Evolutionary conservation across 2,888 invertebrate species (phyloP).

Genomic region (Drosophila fungiperda): DNA sequence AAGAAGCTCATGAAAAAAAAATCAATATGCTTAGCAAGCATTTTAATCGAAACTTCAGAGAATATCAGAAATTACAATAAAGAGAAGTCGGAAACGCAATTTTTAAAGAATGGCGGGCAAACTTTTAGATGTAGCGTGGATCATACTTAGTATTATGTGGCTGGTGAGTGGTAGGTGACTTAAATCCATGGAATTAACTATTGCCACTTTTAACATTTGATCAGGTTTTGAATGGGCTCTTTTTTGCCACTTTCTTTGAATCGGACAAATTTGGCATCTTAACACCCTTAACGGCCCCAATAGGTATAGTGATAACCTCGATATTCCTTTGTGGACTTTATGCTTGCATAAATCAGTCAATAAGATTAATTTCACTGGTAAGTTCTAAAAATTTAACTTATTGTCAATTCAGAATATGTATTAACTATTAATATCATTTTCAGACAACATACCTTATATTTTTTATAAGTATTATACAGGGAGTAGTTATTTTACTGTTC

Average conservation of each 20-base stretch:
- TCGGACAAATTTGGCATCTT: slow-evolving; percentile 3
- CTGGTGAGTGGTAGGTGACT: background rate
- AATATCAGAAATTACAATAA: background rate
- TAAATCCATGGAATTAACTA: background rate
- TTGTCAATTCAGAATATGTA: background rate
- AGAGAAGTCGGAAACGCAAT: background rate
- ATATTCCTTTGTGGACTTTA: background rate
- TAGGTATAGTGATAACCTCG: background rate
- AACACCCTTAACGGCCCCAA: background rate
- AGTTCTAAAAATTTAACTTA: background rate
- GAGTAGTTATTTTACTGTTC: background rate
- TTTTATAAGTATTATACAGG: slow-evolving; percentile 3
- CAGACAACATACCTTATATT: slow-evolving; percentile 1
- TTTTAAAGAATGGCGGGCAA: background rate
- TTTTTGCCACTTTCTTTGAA: background rate
- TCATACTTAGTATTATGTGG: background rate
- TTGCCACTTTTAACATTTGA: background rate
- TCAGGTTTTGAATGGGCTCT: background rate
- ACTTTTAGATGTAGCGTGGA: background rate
- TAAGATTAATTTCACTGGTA: background rate
- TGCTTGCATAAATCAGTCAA: background rate
- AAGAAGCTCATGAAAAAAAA: background rate
- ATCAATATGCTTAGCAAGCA: background rate
- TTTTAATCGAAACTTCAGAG: background rate
- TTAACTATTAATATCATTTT: background rate